Base-by-base conservation (phyloP, 1,140 invertebrate species). In the Watersipora subatra region DNA sequence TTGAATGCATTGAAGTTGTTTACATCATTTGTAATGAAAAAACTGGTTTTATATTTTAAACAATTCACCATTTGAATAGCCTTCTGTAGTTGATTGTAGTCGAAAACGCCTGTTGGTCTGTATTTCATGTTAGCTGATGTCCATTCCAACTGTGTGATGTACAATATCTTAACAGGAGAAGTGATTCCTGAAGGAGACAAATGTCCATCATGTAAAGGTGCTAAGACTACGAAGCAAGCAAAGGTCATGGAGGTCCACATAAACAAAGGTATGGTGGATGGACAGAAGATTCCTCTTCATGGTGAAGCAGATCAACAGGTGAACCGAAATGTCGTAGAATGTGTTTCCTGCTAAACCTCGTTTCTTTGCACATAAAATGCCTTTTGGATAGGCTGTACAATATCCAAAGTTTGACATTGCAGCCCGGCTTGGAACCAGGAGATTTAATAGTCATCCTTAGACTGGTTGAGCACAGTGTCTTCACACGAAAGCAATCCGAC, bases 231-330 rank as follows among this genome's bases (percentile, higher is more conserved):
- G 3, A 85, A 89, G 68, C 92, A 95, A 72, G 87, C 92, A 30
- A 98, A 98, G 81, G 91, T 97, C 67, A 81, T 99, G 1, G 95
- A 99, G 81, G 95, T 99, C n/a, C 90, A 97, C 76, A 90, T 99
- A 63, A 94, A 99, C 73, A 97, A 97, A 77, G 95, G 84, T 58
- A 99, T 98, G 95, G 84, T 85, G 61, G 92, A 99, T 80, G 92
- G 91, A 1, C 93, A 99, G 77, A 97, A 92, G 80, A 96, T 99
- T 66, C 84, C 89, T 24, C 97, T 99, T 73, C 84, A 84, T 70
- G 93, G 93, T 22, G 95, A 98, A 82, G 97, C 95, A 61, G 95
- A 99, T 83, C 94, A 99, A 75, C 90, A 71, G 69, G 78, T 80
- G 27, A n/a, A 65, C 71, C 65, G 26, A 19, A 19, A 19, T 17